Base-by-base conservation (phyloP, 2,797 vertebrate species). In the Sebastes itinus region DNA sequence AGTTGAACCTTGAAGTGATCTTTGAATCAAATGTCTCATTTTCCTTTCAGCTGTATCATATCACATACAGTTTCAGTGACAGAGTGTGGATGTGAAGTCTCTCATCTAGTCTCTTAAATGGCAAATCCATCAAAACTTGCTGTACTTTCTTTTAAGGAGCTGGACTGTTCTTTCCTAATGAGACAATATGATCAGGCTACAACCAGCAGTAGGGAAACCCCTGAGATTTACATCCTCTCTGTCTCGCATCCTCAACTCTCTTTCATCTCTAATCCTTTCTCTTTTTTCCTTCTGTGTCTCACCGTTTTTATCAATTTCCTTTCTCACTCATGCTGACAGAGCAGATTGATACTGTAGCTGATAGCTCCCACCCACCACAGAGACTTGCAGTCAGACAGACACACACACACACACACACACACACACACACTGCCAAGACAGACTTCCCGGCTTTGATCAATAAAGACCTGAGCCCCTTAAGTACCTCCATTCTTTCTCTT, bases 381-480 rank as follows among this genome's bases (percentile, higher is more conserved):
- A 89, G 65, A 55, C 33, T 10, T 23, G 64, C 32, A 74, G 73
- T 30, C 67, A 70, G 42, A 74, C 55, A 55, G 46, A 83, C 66
- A 77, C 67, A 80, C 8, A 13, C 59, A 38, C 35, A 74, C 55
- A 55, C 60, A 83, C 67, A 77, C 68, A 80, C 61, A 75, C 71
- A 65, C 38, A 76, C 68, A 81, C 61, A 67, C 11, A 11, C 65
- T 46, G 46, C 62, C 62, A 80, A 82, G 78, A 80, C 74, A 78
- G 70, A 85, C 77, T 83, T 32, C 20, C 38, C 6, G 25, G 78
- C 77, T 81, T 84, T 85, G 75, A 89, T 92, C 89, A 86, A 88
- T 87, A 81, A 71, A 83, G 62, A 60, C 63, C 78, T 66, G 33
- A 81, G 68, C 16, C 59, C 49, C 59, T 78, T 72, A 81, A 86